A percentile compares a stretch with the other conserved stretches of the same genome.
phyloP scores from a whole-genome alignment of 2,113 vertebrate genomes.

The Plecotus auritus region DNA sequence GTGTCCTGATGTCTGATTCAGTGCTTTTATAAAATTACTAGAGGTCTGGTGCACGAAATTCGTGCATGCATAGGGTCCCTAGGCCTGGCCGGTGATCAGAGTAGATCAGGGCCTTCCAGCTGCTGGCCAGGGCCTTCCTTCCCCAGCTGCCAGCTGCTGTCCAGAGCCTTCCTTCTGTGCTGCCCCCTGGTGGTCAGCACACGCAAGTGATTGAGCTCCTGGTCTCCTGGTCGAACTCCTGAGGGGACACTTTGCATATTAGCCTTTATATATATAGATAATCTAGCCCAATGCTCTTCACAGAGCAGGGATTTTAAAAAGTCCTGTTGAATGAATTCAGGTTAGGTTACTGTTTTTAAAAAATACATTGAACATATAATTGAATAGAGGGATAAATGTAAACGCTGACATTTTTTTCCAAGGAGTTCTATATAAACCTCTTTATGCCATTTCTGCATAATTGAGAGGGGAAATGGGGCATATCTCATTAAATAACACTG shows the following conservation, averaged over 20 bases:
- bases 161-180: no score
- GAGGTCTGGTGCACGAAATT: no score
- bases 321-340: neutral
- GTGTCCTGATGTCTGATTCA: neutral
- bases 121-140: no score
- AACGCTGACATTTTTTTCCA: neutral
- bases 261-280: no score
- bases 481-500: neutral
- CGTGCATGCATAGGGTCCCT: no score
- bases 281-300: neutral
- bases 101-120: no score
- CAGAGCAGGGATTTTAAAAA: neutral
- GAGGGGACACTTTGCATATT: no score
- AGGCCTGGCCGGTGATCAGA: no score
- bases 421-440: neutral
- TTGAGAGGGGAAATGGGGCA: neutral
- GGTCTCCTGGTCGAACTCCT: no score
- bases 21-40: neutral
- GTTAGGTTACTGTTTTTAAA: neutral
- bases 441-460: neutral
- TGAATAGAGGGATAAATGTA: neutral
- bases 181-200: no score
- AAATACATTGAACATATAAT: neutral
- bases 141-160: no score
- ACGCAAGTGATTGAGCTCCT: no score